Percentiles rank a stretch among this genome's conserved stretches.
Evolutionary conservation across 2,888 invertebrate species (phyloP).

Genomic region (Dermolepida albohirtum): DNA sequence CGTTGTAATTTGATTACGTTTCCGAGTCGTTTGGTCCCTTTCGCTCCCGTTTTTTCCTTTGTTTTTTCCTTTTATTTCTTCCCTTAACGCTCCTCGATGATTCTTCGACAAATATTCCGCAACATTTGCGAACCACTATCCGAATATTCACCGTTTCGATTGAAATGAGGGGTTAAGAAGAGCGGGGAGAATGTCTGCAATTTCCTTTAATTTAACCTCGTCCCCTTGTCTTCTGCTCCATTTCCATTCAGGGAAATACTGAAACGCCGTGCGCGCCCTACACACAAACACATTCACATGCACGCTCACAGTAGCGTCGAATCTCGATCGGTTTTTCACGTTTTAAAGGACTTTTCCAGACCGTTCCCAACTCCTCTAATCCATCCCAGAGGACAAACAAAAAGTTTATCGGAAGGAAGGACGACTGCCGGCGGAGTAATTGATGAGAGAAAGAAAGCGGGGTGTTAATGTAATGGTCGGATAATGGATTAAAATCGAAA

Average conservation of each 20-base stretch:
- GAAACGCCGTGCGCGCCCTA: background rate
- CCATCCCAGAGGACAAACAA: constrained; percentile 33
- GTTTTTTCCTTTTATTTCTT: constrained; percentile 7
- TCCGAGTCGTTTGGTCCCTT: constrained; percentile 29
- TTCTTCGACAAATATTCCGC: constrained; percentile 34
- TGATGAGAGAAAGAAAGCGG: constrained; percentile 35
- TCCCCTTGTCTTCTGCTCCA: background rate
- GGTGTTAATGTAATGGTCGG: constrained; percentile 36
- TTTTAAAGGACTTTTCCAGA: constrained; percentile 29
- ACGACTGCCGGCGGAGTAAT: constrained; percentile 17
- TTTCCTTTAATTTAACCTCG: constrained; percentile 6
- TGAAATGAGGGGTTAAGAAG: background rate
- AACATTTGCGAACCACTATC: constrained; percentile 26
- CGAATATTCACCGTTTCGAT: constrained; percentile 2
- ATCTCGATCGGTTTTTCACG: constrained; percentile 33
- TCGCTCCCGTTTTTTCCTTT: background rate
- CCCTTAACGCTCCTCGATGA: constrained; percentile 6
- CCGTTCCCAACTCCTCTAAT: constrained; percentile 19
- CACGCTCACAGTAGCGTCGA: background rate
- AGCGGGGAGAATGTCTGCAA: constrained; percentile 18
- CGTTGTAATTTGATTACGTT: constrained; percentile 27
- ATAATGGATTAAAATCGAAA: constrained; percentile 35
- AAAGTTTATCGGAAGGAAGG: constrained; percentile 30
- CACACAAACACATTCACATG: background rate
- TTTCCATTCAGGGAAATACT: background rate